A percentile compares a stretch with the other conserved stretches of the same genome.
These are phyloP conservation scores for Scaptomyza caliginosa DNA, from an alignment of 2,888 invertebrate species.

Conservation along the genomic window DNA sequence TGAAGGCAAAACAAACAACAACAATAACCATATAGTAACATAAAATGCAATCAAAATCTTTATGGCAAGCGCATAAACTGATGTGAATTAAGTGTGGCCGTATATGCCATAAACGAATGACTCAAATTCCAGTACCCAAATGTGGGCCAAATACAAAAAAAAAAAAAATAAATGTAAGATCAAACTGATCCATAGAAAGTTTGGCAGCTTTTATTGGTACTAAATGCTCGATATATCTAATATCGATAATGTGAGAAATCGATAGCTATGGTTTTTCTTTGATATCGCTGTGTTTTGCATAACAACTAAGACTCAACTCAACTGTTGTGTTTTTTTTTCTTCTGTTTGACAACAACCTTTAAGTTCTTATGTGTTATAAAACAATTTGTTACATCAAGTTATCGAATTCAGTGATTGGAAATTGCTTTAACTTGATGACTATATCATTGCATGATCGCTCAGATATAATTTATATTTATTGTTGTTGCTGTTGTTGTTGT, in stretches of 20 bases:
- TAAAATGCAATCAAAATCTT: constrained; percentile 57
- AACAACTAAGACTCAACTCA: too few relatives aligned
- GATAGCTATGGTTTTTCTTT: too few relatives aligned
- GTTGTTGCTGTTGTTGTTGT: constrained; percentile 2
- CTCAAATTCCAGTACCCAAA: constrained; percentile 5
- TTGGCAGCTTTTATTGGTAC: too few relatives aligned
- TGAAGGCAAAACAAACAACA: constrained; percentile 18
- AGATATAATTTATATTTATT: constrained; percentile 16
- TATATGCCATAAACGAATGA: constrained; percentile 13
- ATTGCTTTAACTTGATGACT: neutral
- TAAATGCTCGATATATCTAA: too few relatives aligned
- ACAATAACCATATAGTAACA: constrained; percentile 29
- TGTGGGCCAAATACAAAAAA: neutral
- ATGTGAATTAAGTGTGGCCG: constrained; percentile 26
- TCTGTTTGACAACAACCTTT: too few relatives aligned
- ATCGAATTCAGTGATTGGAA: neutral
- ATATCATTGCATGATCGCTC: constrained; percentile 21
- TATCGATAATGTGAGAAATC: too few relatives aligned
- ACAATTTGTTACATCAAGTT: neutral
- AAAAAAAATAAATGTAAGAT: neutral
- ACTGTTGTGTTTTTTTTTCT: too few relatives aligned
- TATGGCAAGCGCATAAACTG: constrained; percentile 21
- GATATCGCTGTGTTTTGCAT: too few relatives aligned
- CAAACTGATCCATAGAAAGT: too few relatives aligned
- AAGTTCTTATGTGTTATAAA: too few relatives aligned